phyloP scores from a whole-genome alignment of 1,140 invertebrate species.

The Drosophila mojavensis region DNA sequence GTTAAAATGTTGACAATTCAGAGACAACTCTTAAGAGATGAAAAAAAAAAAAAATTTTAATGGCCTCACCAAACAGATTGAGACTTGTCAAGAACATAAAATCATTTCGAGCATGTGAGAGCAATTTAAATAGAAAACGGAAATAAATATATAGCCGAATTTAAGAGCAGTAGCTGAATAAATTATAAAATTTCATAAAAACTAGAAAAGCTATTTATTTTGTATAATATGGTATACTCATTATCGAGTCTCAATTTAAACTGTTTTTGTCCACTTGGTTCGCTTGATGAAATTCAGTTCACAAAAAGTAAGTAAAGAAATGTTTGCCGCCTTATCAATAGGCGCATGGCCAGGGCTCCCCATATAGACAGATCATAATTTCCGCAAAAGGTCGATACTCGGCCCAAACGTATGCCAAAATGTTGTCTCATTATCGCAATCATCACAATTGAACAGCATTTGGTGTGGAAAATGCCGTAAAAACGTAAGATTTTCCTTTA shows the following conservation, averaged over 20 bases:
- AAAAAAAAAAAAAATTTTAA: neutral
- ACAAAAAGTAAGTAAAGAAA: conserved; percentile 13
- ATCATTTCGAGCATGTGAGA: neutral
- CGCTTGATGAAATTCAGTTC: conserved; percentile 1
- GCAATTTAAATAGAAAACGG: neutral
- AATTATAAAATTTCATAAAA: too few relatives aligned
- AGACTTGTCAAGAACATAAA: conserved; percentile 1
- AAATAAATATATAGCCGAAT: too few relatives aligned
- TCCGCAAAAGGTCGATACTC: conserved; percentile 71
- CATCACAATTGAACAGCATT: conserved; percentile 75
- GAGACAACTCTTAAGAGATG: neutral
- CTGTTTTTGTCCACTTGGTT: too few relatives aligned
- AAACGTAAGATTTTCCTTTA: conserved; percentile 39
- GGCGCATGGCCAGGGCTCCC: conserved; percentile 14
- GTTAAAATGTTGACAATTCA: conserved; percentile 4
- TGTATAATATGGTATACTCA: too few relatives aligned
- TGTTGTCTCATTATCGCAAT: conserved; percentile 75
- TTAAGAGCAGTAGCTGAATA: too few relatives aligned
- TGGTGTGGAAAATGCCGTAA: conserved; percentile 74
- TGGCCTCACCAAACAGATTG: neutral
- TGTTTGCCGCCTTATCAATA: conserved; percentile 37
- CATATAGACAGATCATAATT: conserved; percentile 70
- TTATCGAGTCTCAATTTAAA: too few relatives aligned
- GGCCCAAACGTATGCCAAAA: conserved; percentile 53
- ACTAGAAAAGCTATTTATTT: too few relatives aligned